A percentile compares a stretch with the other conserved stretches of the same genome.
Evolutionary conservation across 2,113 vertebrate genomes (phyloP).

Genomic region (Dicrurus megarhynchus): DNA sequence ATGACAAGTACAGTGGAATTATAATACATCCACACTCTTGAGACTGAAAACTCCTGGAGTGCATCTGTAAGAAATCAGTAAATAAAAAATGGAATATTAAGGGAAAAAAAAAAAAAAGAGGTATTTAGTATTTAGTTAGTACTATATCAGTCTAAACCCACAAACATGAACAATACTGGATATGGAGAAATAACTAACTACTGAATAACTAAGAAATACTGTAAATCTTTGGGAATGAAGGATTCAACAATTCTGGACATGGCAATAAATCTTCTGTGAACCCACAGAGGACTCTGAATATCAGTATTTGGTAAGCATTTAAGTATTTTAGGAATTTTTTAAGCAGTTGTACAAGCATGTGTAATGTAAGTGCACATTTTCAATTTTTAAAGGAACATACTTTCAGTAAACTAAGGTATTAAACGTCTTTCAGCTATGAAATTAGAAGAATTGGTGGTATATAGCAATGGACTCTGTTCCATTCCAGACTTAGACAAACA

Average conservation of each 20-base stretch:
- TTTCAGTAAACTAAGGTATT: background rate
- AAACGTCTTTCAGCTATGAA: background rate
- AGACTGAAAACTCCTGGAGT: background rate
- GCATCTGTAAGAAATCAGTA: constrained; percentile 49
- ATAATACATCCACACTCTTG: constrained; percentile 27
- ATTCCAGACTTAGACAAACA: background rate
- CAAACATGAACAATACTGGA: background rate
- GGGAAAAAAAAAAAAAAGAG: background rate
- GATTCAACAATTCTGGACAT: background rate
- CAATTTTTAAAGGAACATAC: background rate
- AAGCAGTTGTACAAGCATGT: background rate
- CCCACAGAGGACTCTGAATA: background rate
- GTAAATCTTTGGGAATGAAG: background rate
- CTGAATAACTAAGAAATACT: background rate
- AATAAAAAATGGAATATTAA: constrained; percentile 26
- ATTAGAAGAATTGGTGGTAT: background rate
- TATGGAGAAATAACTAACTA: background rate
- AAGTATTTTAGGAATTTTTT: background rate
- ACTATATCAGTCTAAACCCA: background rate
- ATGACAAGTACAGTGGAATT: constrained; percentile 44
- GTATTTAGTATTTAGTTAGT: background rate
- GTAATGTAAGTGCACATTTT: background rate
- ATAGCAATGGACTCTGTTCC: background rate
- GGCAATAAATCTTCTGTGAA: background rate
- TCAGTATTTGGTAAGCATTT: background rate